Percentiles rank a stretch among this genome's conserved stretches.
These are phyloP conservation scores for Chelmon rostratus DNA, from an alignment of 2,797 vertebrate species.

Conservation along the genomic window DNA sequence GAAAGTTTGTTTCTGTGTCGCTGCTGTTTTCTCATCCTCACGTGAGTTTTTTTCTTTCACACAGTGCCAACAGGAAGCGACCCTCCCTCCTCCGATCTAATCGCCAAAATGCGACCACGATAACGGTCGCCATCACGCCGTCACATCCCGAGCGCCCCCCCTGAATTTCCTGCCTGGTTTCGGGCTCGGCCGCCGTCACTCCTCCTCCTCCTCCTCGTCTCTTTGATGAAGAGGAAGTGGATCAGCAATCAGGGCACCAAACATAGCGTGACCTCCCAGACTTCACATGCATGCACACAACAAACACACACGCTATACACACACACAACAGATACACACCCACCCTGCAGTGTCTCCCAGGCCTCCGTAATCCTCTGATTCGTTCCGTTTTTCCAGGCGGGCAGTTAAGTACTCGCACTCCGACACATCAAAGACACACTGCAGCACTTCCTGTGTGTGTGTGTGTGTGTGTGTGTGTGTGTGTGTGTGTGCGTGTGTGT, in stretches of 20 bases:
- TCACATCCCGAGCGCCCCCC: conserved; percentile 1
- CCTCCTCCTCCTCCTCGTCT: conserved; percentile 24
- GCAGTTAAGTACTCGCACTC: conserved; percentile 53
- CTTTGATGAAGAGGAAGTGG: conserved; percentile 68
- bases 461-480: conserved; percentile 8
- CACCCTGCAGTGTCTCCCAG: conserved; percentile 50
- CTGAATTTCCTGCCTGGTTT: neutral
- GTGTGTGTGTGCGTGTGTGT: conserved; percentile 7
- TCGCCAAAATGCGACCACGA: neutral
- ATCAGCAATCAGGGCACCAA: conserved; percentile 55
- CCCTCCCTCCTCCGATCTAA: conserved; percentile 24
- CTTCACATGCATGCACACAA: conserved; percentile 5
- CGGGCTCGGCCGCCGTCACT: neutral
- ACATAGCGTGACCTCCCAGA: conserved; percentile 44
- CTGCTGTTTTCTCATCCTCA: neutral
- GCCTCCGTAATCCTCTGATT: conserved; percentile 67
- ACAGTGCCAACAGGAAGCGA: conserved; percentile 29
- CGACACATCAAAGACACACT: conserved; percentile 64
- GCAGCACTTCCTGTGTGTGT: conserved; percentile 30
- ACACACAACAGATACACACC: conserved; percentile 24
- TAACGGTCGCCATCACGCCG: neutral
- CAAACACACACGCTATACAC: conserved; percentile 14
- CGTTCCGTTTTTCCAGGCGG: conserved; percentile 61
- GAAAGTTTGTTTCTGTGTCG: neutral
- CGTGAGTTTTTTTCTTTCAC: neutral